Base-by-base conservation (phyloP, 1,140 invertebrate genomes). In the Agrypnia vestita region DNA sequence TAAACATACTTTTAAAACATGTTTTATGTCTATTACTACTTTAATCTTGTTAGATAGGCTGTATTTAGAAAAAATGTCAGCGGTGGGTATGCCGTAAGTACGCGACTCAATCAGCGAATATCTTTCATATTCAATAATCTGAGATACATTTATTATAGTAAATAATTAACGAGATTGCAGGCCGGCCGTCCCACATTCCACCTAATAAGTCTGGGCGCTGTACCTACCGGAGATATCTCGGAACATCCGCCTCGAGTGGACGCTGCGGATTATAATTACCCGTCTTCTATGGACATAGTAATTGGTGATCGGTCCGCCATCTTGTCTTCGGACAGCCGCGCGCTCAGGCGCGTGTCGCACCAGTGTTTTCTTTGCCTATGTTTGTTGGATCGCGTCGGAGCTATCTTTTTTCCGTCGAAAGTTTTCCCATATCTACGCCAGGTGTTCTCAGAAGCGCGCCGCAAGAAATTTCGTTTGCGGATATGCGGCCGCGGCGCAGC, bases 341-440 rank as follows among this genome's bases (percentile, higher is more conserved):
- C 62, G 15, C 62, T 67, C 21, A 12, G 1, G 6, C 25, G 51
- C 19, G 12, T 74, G 13, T 43, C 19, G 12, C 12, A 49, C 55
- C 25, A 46, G 62, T 69, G 61, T 80, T 76, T 80, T 80, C 73
- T 69, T 69, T 75, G 12, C 43, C 79, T 64, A 55, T 80, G 76
- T 80, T 76, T 75, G 73, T 51, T 80, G 15, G 15, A 25, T 64
- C 11, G 35, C 17, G 11, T 11, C 67, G 67, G 10, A 15, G 19
- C 47, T 53, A 35, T 35, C 19, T 71, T 69, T 69, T 47, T 69
- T 64, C 13, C 19, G 19, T 13, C 13, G 61, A 64, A 7, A 64
- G 35, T 64, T 64, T 35, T 59, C 55, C 55, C 55, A 19, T 21
- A 21, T 15, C 15, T 51, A 51, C 61, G 25, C 12, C 19, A 64